Base-by-base conservation (phyloP, 2,888 invertebrate species). In the Drosophila antonietae region DNA sequence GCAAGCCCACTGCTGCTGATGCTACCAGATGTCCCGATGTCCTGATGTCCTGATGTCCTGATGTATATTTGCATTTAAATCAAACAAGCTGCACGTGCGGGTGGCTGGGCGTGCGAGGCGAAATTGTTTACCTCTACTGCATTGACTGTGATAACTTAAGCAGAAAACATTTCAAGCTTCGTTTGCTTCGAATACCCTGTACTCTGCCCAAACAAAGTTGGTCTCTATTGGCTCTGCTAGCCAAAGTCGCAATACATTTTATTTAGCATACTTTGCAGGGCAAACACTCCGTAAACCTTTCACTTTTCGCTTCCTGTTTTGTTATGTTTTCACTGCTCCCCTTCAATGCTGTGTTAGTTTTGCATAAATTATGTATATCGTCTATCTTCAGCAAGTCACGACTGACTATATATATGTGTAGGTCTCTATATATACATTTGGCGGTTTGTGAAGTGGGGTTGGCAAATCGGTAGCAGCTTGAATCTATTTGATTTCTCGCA, bases 351-450 rank as follows among this genome's bases (percentile, higher is more conserved):
- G 55, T 51, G 68, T 71, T 77, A 88, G 82, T 89, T 87, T 78
- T 89, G 78, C 87, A 90, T 87, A 88, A 89, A 87, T 86, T 87
- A 86, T 86, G 90, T 72, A 84, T 53, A 39, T 37, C 43, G 49
- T 18, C 23, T 46, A 31, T 18, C 20, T 37, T 41, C 39, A 51
- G 39, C 41, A 15, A 39, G 43, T 37, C 23, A n/a, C 43, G 47
- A 52, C 18, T 15, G 23, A 23, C 46, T 23, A 3, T 28, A 55
- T 28, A 55, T 28, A 41, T 41, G 7, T 23, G n/a, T 18, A 37
- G 15, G 9, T 37, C 15, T 37, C 14, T 23, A 15, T 46, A 46
- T 46, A 20, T 28, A 12, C 28, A 10, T 23, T n/a, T 39, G 53
- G n/a, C n/a, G 47, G 75, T 49, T 33, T 35, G 23, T 28, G 47